A percentile compares a stretch with the other conserved stretches of the same genome.
These are phyloP conservation scores for Parochlus steinenii DNA, from an alignment of 2,888 invertebrate species.

Conservation along the genomic window DNA sequence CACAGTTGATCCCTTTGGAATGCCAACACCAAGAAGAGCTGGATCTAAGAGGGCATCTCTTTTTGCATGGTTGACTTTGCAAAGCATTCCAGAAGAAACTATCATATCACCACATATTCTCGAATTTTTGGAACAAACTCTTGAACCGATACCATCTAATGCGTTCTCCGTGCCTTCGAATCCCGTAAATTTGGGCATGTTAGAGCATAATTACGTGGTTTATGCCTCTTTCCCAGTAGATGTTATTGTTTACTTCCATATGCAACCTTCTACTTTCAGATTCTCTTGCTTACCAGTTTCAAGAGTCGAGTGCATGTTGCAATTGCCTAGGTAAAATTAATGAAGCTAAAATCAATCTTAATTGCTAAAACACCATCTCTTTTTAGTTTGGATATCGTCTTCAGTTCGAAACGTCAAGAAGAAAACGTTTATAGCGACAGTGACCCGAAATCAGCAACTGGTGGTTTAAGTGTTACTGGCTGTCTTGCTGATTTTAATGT, in stretches of 20 bases:
- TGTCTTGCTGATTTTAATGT: constrained; percentile 94
- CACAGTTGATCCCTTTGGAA: constrained; percentile 21
- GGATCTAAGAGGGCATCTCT: constrained; percentile 76
- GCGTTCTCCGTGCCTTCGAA: constrained; percentile 26
- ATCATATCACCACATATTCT: constrained; percentile 93
- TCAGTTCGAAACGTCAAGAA: constrained; percentile 80
- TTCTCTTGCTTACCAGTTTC: constrained; percentile 94
- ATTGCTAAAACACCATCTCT: too few species aligned
- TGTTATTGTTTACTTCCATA: constrained; percentile 95
- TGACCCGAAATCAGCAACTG: constrained; percentile 24
- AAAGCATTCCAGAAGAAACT: constrained; percentile 95
- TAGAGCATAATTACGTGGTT: constrained; percentile 59
- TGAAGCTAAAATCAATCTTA: too few species aligned
- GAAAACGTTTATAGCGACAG: constrained; percentile 34
- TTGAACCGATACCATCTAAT: constrained; percentile 81
- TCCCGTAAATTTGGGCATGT: constrained; percentile 35
- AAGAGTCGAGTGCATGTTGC: constrained; percentile 87
- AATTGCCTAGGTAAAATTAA: too few species aligned
- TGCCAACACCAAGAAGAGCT: constrained; percentile 30
- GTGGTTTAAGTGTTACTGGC: constrained; percentile 68
- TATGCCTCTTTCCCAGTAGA: constrained; percentile 95
- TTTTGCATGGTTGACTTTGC: constrained; percentile 90
- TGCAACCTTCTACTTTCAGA: constrained; percentile 91
- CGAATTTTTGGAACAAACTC: constrained; percentile 90
- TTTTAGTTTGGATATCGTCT: constrained; percentile 93